Conservation (phyloP, 1,140 invertebrate species). For the Tetraneura akinire region DNA sequence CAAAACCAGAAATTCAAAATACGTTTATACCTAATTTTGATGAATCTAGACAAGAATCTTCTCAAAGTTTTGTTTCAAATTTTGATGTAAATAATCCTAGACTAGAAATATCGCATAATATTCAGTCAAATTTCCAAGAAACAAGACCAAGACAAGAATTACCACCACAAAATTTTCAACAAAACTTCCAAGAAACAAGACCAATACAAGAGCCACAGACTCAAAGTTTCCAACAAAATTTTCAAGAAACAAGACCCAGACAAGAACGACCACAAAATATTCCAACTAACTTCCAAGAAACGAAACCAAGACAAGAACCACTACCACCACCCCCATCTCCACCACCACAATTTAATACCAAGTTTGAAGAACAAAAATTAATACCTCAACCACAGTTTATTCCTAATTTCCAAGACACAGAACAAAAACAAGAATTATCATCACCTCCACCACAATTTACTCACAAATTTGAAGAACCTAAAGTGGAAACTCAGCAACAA, state of each 20-base stretch:
- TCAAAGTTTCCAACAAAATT: not conserved
- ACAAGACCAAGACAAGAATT: conserved; percentile 1
- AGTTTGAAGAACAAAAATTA: no score
- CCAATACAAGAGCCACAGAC: not conserved
- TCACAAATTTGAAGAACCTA: conserved; percentile 3
- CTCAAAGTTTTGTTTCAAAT: conserved; percentile 9
- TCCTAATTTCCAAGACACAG: not conserved
- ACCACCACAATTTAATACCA: no score
- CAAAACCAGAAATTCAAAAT: conserved; percentile 18
- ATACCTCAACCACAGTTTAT: no score
- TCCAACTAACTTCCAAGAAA: conserved; percentile 27
- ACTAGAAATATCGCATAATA: not conserved
- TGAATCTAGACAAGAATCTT: conserved; percentile 7
- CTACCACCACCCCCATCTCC: not conserved
- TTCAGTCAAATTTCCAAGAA: not conserved
- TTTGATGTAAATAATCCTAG: conserved; percentile 24
- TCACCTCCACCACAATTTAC: not conserved
- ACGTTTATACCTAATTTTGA: conserved; percentile 11
- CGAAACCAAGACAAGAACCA: conserved; percentile 7
- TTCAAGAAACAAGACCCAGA: conserved; percentile 12
- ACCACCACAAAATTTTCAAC: not conserved
- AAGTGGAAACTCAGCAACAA: conserved; percentile 31
- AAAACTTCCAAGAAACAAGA: not conserved
- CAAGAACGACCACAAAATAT: not conserved
- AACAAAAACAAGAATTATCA: conserved; percentile 15